A percentile compares a stretch with the other conserved stretches of the same genome.
Conservation (phyloP, 2,888 invertebrate genomes). For the Embidobia sp. region DNA sequence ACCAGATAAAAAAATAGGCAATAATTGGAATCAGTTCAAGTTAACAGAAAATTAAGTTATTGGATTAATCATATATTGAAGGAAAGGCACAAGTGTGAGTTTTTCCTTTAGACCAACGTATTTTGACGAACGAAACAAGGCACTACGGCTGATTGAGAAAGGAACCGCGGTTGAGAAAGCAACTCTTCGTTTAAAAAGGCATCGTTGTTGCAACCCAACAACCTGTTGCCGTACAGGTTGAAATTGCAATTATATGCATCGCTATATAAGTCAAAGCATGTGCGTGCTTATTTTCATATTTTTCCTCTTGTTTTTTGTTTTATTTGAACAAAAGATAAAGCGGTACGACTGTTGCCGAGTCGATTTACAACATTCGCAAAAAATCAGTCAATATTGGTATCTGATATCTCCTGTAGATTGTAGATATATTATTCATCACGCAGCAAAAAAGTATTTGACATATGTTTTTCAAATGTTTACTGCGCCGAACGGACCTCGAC, state of each 20-base stretch:
- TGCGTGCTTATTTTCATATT: neutral
- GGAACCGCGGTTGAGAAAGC: slow-evolving; percentile 65
- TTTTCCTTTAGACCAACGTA: slow-evolving; percentile 34
- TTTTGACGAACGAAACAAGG: slow-evolving; percentile 25
- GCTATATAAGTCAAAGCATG: slow-evolving; percentile 2
- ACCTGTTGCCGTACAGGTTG: slow-evolving; percentile 51
- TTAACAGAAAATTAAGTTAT: too few relatives aligned
- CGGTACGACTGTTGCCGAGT: too few relatives aligned
- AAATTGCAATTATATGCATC: slow-evolving; percentile 43
- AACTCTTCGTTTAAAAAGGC: slow-evolving; percentile 40
- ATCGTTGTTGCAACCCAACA: slow-evolving; percentile 35
- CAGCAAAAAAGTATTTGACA: too few relatives aligned
- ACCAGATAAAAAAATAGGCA: too few relatives aligned
- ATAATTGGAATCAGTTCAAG: too few relatives aligned
- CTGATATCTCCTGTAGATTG: too few relatives aligned
- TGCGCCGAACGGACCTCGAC: too few relatives aligned
- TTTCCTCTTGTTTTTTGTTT: neutral
- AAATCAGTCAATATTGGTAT: too few relatives aligned
- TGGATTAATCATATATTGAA: neutral
- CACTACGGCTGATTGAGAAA: slow-evolving; percentile 53
- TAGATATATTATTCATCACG: too few relatives aligned
- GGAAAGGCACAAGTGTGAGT: neutral
- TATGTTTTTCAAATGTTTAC: too few relatives aligned
- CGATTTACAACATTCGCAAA: too few relatives aligned
- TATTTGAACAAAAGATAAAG: too few relatives aligned